Evolutionary conservation across 2,797 vertebrate species (phyloP), one percentile per base, ranked within the genome.

Genomic region (Neostethus bicornis): DNA sequence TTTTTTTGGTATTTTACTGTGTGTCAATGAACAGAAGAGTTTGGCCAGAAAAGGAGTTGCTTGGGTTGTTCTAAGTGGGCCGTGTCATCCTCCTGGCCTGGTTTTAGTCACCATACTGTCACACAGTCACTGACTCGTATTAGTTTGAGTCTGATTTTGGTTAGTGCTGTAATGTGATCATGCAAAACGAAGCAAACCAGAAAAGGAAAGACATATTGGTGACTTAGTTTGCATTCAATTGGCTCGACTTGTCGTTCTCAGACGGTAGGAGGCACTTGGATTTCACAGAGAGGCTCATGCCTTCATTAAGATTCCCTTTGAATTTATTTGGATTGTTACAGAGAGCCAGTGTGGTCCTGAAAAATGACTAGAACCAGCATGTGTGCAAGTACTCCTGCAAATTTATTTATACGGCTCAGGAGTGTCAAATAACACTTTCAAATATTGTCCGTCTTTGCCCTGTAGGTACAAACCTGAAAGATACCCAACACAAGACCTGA

Each of bases 401-500:
- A 75, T 83, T 24, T 84, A 75, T 81, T 85, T 80, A 41, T 42
- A 65, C 61, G 61, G 62, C 68, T 81, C 42, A 65, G n/a, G 46
- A 66, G 70, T 84, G 79, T 85, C 77, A 45, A 73, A 47, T 77
- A 66, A 79, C 79, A 71, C 57, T 53, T 69, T 73, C 35, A 66
- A n/a, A 44, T 66, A 47, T 77, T 51, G 66, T 53, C 39, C 67
- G 54, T 79, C 70, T 57, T 4, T 73, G 56, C 55, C 62, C 88
- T 92, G 91, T 85, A 96, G 93, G 91, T 90, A 86, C 81, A 84
- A 85, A 76, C 89, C 89, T 12, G 83, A 90, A 51, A 73, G 76
- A 55, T 94, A 95, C 91, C 94, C 92, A 71, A 92, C 80, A 70
- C 95, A 94, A 83, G 95, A 97, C 90, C 92, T 98, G 73, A 89